Conservation (phyloP, 2,113 vertebrate species). For the Limanda limanda region DNA sequence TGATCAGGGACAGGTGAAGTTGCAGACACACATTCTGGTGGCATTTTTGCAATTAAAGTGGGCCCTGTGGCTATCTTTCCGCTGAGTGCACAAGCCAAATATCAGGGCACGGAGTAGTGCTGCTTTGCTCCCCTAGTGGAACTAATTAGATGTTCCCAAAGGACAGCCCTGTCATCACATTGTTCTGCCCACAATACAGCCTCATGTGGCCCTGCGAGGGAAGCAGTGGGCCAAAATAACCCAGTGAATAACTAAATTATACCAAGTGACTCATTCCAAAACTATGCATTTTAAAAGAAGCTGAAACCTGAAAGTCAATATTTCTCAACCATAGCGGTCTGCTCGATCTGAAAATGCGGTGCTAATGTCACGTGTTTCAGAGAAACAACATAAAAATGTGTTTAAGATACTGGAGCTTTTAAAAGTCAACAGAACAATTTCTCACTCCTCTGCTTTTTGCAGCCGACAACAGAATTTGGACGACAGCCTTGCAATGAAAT, state of each 20-base stretch:
- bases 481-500: background rate
- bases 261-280: constrained; percentile 41
- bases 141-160: constrained; percentile 83
- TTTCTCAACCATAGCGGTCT: background rate
- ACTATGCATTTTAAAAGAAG: constrained; percentile 29
- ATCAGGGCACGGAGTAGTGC: constrained; percentile 74
- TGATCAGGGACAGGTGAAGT: constrained; percentile 72
- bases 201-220: constrained; percentile 58
- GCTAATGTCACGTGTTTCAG: background rate
- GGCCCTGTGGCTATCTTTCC: constrained; percentile 77
- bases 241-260: constrained; percentile 58
- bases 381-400: background rate
- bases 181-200: constrained; percentile 76
- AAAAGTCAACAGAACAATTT: background rate
- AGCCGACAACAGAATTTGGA: background rate
- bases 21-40: constrained; percentile 73
- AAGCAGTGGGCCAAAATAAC: constrained; percentile 65
- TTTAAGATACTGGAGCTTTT: background rate
- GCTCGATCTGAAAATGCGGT: background rate
- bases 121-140: constrained; percentile 79
- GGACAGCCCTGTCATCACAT: constrained; percentile 81
- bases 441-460: background rate
- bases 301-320: constrained; percentile 1
- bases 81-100: constrained; percentile 79
- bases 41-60: constrained; percentile 82